Evolutionary conservation across 2,797 vertebrate genomes (phyloP).

Genomic region (Vireo griseus): DNA sequence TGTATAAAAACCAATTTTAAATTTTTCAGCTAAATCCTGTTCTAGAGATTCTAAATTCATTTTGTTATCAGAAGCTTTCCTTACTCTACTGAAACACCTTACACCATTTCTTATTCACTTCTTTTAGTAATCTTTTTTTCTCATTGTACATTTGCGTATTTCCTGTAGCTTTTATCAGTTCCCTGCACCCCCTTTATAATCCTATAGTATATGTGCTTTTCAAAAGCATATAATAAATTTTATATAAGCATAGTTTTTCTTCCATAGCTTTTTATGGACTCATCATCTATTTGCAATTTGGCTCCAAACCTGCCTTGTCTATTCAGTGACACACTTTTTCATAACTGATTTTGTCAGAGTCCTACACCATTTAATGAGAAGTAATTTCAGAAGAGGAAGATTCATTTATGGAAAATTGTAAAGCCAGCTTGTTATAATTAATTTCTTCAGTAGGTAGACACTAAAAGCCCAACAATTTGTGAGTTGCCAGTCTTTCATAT

Average conservation of each 20-base stretch:
- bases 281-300: neutral
- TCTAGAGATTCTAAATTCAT: neutral
- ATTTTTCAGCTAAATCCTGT: neutral
- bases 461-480: neutral
- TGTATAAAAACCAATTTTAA: neutral
- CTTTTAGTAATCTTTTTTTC: neutral
- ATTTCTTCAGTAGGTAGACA: neutral
- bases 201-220: neutral
- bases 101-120: neutral
- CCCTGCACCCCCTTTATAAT: neutral
- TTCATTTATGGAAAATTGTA: rapidly evolving
- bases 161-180: neutral
- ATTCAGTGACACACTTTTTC: neutral
- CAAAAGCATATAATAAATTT: neutral
- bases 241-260: neutral
- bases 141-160: neutral
- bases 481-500: neutral
- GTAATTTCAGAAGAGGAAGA: neutral
- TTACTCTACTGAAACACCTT: neutral
- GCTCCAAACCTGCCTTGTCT: neutral
- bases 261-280: neutral
- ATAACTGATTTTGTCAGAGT: neutral
- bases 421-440: neutral
- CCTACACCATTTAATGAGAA: neutral
- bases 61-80: neutral